Percentiles rank a stretch among this genome's conserved stretches.
Conservation (phyloP, 2,888 invertebrate species). For the Acanthacorydalis orientalis region DNA sequence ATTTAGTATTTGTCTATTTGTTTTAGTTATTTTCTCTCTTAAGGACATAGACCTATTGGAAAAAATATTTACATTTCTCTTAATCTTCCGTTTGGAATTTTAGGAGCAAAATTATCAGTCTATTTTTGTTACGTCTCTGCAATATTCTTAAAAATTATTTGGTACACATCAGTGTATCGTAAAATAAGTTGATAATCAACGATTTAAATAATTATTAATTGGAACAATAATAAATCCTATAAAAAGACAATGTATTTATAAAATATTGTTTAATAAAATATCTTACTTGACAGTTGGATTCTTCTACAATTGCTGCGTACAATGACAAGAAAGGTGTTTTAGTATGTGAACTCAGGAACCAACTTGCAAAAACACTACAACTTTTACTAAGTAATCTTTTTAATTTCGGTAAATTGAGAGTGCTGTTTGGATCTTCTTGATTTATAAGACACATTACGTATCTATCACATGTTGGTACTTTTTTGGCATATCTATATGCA, state of each 20-base stretch:
- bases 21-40: no score
- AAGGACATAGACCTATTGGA: no score
- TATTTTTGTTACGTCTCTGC: no score
- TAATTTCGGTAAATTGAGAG: slow-evolving; percentile 42
- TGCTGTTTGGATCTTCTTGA: slow-evolving; percentile 38
- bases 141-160: no score
- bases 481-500: slow-evolving; percentile 56
- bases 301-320: slow-evolving; percentile 50
- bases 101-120: no score
- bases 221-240: slow-evolving; percentile 14
- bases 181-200: no score
- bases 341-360: slow-evolving; percentile 56
- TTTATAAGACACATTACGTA: slow-evolving; percentile 68
- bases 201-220: neutral
- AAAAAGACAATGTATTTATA: slow-evolving; percentile 11
- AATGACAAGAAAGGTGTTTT: slow-evolving; percentile 64
- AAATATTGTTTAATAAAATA: neutral
- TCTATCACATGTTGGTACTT: slow-evolving; percentile 54
- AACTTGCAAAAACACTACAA: slow-evolving; percentile 59
- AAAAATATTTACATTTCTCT: no score
- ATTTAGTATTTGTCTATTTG: no score
- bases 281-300: slow-evolving; percentile 57
- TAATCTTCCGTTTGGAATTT: no score
- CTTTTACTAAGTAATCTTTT: slow-evolving; percentile 55
- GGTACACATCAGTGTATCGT: no score